phyloP scores from a whole-genome alignment of 2,113 vertebrate species.

The Saimiri boliviensis region DNA sequence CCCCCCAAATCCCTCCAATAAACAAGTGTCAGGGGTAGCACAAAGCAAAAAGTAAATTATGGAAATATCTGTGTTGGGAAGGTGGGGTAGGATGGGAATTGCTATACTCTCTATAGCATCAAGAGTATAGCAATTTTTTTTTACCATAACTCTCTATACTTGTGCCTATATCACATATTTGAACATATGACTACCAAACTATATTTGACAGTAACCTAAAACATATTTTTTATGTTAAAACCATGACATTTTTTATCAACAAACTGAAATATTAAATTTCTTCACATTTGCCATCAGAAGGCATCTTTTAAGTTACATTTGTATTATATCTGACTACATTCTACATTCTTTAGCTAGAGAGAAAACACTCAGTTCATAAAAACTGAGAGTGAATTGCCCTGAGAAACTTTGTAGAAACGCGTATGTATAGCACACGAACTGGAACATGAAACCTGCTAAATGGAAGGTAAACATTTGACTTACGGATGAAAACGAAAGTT shows the following conservation, averaged over 20 bases:
- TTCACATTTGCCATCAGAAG: neutral
- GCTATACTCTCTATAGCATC: too few relatives aligned
- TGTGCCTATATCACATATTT: neutral
- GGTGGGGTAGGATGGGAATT: neutral
- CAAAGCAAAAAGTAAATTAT: neutral
- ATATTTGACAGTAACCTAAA: neutral
- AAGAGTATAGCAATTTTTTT: too few relatives aligned
- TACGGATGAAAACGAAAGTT: too few relatives aligned
- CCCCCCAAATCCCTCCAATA: neutral
- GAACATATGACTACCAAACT: neutral
- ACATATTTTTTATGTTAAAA: neutral
- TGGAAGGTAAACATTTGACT: too few relatives aligned
- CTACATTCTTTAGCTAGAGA: neutral
- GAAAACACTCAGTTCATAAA: neutral
- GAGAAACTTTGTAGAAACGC: neutral
- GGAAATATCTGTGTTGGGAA: neutral
- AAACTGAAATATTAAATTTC: neutral
- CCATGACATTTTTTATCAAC: neutral
- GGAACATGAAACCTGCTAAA: too few relatives aligned
- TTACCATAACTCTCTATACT: neutral
- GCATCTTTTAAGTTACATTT: neutral
- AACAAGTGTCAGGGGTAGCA: neutral
- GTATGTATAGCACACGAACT: too few relatives aligned
- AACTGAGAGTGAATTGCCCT: neutral
- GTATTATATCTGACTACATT: neutral